These are phyloP conservation scores for Psittacula echo DNA, from an alignment of 2,797 vertebrate genomes.

Conservation along the genomic window DNA sequence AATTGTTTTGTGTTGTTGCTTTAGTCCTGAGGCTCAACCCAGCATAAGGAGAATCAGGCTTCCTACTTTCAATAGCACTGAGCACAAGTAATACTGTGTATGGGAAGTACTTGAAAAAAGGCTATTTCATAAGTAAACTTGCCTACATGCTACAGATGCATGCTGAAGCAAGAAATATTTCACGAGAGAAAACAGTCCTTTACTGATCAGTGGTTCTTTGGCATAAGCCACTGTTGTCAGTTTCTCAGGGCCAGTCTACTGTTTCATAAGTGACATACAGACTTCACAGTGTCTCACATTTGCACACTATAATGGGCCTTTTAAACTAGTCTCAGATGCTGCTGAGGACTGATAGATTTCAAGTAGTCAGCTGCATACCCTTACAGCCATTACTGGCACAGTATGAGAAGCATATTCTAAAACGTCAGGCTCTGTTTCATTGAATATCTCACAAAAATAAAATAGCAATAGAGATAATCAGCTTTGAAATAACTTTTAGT, in stretches of 20 bases:
- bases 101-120: not conserved
- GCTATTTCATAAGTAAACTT: not conserved
- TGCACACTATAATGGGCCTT: not conserved
- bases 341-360: constrained; percentile 2
- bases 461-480: constrained; percentile 8
- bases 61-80: constrained; percentile 19
- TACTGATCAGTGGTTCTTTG: not conserved
- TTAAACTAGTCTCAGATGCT: constrained; percentile 1
- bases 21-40: constrained; percentile 16
- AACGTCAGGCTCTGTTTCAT: not conserved
- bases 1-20: constrained; percentile 36
- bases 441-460: constrained; percentile 14
- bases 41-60: constrained; percentile 47
- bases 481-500: constrained; percentile 23
- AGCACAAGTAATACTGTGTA: constrained; percentile 34
- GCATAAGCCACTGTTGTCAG: not conserved
- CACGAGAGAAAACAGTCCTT: not conserved
- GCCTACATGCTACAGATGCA: not conserved
- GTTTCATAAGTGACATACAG: not conserved
- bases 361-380: constrained; percentile 24
- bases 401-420: not conserved
- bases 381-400: constrained; percentile 14
- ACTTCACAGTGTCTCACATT: not conserved
- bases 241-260: not conserved
- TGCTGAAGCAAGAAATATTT: not conserved